Conservation (phyloP, 1,140 invertebrate genomes). For the Drosophila prosaltans region DNA sequence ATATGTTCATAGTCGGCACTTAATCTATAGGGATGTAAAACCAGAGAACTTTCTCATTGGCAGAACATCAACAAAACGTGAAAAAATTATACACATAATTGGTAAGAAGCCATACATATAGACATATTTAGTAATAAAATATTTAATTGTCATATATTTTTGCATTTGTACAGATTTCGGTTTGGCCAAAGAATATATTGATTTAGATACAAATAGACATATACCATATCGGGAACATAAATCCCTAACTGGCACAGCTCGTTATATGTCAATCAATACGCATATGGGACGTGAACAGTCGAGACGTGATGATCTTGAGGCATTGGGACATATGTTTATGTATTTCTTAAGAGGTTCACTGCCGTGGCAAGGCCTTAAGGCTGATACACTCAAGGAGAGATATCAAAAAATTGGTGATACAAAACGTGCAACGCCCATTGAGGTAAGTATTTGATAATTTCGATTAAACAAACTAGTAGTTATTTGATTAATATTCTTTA, state of each 20-base stretch:
- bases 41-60: conserved; percentile 99
- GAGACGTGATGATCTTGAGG: conserved; percentile 99
- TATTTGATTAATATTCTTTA: neutral
- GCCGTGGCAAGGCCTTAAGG: conserved; percentile 99
- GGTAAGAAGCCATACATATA: conserved; percentile 84
- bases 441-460: conserved; percentile 84
- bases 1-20: conserved; percentile 99
- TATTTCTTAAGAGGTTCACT: conserved; percentile 99
- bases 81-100: conserved; percentile 99
- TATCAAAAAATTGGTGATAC: conserved; percentile 99
- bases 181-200: conserved; percentile 99
- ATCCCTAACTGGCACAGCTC: conserved; percentile 97
- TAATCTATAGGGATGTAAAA: conserved; percentile 99
- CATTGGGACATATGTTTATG: conserved; percentile 99
- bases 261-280: conserved; percentile 99
- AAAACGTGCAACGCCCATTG: conserved; percentile 98
- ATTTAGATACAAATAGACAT: conserved; percentile 99
- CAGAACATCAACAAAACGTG: conserved; percentile 97
- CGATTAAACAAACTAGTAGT: neutral
- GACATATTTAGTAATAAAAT: neutral
- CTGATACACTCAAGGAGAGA: conserved; percentile 99
- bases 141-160: conserved; percentile 19
- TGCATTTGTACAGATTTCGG: conserved; percentile 92
- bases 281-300: conserved; percentile 99
- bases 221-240: conserved; percentile 99